A percentile compares a stretch with the other conserved stretches of the same genome.
Conservation (phyloP, 2,797 vertebrate species). For the Heliangelus exortis region DNA sequence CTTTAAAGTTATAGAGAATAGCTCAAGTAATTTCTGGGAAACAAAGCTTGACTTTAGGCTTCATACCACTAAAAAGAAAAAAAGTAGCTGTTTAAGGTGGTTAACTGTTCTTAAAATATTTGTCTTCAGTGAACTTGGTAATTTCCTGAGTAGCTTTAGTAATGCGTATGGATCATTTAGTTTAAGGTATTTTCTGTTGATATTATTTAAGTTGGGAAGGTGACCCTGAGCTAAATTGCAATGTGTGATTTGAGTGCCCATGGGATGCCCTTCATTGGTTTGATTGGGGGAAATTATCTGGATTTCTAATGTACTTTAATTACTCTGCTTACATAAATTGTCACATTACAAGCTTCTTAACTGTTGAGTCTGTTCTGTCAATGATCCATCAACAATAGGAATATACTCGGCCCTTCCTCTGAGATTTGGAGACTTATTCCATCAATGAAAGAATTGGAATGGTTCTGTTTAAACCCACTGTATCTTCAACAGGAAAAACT, state of each 20-base stretch:
- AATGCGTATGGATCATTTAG: not conserved
- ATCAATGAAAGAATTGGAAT: not conserved
- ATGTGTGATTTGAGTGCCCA: not conserved
- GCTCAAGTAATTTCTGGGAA: not conserved
- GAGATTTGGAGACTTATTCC: slow-evolving; percentile 36
- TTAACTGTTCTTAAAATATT: not conserved
- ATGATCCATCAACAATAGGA: slow-evolving; percentile 25
- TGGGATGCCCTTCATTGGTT: slow-evolving; percentile 18
- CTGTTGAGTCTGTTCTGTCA: slow-evolving; percentile 38
- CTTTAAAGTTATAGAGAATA: not conserved
- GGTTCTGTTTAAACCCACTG: not conserved
- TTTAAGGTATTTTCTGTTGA: slow-evolving; percentile 27
- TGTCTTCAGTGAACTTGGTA: not conserved
- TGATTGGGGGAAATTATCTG: slow-evolving; percentile 52
- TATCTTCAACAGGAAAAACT: not conserved
- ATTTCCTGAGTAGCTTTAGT: not conserved
- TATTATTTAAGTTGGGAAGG: slow-evolving; percentile 38
- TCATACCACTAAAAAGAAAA: not conserved
- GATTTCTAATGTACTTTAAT: slow-evolving; percentile 62
- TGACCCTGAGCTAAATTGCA: slow-evolving; percentile 55
- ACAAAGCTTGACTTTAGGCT: not conserved
- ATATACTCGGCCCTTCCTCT: slow-evolving; percentile 26
- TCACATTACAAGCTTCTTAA: slow-evolving; percentile 55
- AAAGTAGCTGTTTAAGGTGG: not conserved
- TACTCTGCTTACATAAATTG: slow-evolving; percentile 52